Evolutionary conservation across 2,113 vertebrate genomes (phyloP), one percentile per base, ranked within the genome.

Genomic region (Salvator merianae): DNA sequence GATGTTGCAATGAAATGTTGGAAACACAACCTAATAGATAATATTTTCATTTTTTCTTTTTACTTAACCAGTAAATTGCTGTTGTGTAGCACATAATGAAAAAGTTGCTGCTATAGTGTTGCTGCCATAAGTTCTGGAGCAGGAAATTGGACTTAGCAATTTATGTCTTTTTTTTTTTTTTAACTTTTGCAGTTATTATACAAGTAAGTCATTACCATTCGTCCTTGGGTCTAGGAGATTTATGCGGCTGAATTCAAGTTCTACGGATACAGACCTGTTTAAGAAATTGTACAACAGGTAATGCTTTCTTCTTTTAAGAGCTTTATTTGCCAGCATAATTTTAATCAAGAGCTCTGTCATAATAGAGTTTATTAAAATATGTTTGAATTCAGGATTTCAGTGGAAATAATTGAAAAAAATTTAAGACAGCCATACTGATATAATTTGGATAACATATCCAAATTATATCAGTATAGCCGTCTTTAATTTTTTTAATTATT

Each of bases 261-360:
- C 93, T 1, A 81, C 80, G 69, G 84, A 82, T 0, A 12, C 20
- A 7, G 95, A 97, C 5, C 71, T 97, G 72, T 96, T 96, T 43
- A 92, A 95, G n/a, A 95, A 90, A 28, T 91, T 97, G 2, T 95
- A 94, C 74, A 92, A 50, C 91, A 97, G 96, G 96, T 96, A 7
- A 12, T 3, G 2, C 34, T 43, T 71, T 78, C 38, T 77, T 24
- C 3, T 26, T 79, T 89, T 22, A 50, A 79, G 76, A 43, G 0
- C 78, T 63, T 3, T 53, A 36, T 24, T 88, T 86, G 43, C 76
- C 82, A 40, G 16, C 63, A 0, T 0, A 53, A 87, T 80, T 47
- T 1, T 50, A n/a, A 34, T 22, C 55, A 18, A 43, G 71, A 36
- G 34, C 2, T 47, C 3, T 65, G 13, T 63, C 30, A 0, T 5